phyloP scores from a whole-genome alignment of 2,888 invertebrate species.

The Leptopilina drosophilae region DNA sequence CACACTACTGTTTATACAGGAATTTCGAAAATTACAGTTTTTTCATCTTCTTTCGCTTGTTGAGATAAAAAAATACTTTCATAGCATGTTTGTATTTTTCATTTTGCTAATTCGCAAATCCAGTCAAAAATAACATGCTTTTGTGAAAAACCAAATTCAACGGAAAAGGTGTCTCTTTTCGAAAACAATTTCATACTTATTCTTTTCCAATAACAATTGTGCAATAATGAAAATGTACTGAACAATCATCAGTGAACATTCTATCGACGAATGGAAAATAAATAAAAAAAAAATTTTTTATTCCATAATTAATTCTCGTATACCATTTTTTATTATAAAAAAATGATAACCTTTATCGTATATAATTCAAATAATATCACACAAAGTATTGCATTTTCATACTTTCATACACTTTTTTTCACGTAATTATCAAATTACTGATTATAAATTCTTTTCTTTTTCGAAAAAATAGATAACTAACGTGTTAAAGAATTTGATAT shows the following conservation, averaged over 20 bases:
- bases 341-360: slow-evolving; percentile 47
- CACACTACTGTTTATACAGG: slow-evolving; percentile 28
- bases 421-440: no score
- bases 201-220: not conserved
- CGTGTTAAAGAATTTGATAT: not conserved
- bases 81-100: not conserved
- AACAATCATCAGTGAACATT: slow-evolving; percentile 21
- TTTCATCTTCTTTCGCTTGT: not conserved
- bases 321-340: slow-evolving; percentile 7
- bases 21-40: slow-evolving; percentile 2
- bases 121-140: not conserved
- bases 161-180: slow-evolving; percentile 11
- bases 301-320: slow-evolving; percentile 14
- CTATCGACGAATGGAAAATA: slow-evolving; percentile 30
- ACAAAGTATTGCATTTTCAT: slow-evolving; percentile 66
- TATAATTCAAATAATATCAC: slow-evolving; percentile 66
- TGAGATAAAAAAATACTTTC: not conserved
- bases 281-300: slow-evolving; percentile 25
- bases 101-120: no score
- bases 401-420: slow-evolving; percentile 29
- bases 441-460: slow-evolving; percentile 47
- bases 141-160: slow-evolving; percentile 17
- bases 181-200: slow-evolving; percentile 9
- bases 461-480: slow-evolving; percentile 62
- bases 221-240: slow-evolving; percentile 2